Conservation (phyloP, 2,888 invertebrate species). For the Troides oblongomaculatus region DNA sequence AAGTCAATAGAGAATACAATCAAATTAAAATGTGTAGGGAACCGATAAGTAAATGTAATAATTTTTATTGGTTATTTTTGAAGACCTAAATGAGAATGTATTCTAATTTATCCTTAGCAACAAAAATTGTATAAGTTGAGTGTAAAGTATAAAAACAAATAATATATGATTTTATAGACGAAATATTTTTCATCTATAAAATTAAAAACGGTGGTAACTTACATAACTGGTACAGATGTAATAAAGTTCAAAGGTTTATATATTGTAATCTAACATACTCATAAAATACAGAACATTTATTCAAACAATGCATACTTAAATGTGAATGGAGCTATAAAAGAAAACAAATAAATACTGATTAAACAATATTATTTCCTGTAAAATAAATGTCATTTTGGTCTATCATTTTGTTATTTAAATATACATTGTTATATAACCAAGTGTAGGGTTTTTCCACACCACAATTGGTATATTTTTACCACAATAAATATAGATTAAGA, state of each 20-base stretch:
- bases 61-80: too few relatives aligned
- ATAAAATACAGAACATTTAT: not conserved
- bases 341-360: not conserved
- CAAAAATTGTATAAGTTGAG: too few relatives aligned
- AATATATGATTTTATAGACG: too few relatives aligned
- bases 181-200: not conserved
- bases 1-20: not conserved
- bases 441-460: too few relatives aligned
- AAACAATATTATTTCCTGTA: not conserved
- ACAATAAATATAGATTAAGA: too few relatives aligned
- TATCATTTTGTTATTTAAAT: not conserved
- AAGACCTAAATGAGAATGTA: not conserved
- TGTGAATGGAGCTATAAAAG: not conserved
- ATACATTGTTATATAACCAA: too few relatives aligned
- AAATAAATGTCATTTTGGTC: not conserved
- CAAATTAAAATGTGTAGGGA: not conserved
- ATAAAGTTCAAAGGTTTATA: not conserved
- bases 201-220: not conserved
- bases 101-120: not conserved
- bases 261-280: not conserved
- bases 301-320: slow-evolving; percentile 1
- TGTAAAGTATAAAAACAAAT: too few relatives aligned
- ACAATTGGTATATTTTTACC: too few relatives aligned
- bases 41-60: too few relatives aligned
- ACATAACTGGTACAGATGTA: not conserved